phyloP scores from a whole-genome alignment of 2,888 invertebrate species.

The Spisula solida region DNA sequence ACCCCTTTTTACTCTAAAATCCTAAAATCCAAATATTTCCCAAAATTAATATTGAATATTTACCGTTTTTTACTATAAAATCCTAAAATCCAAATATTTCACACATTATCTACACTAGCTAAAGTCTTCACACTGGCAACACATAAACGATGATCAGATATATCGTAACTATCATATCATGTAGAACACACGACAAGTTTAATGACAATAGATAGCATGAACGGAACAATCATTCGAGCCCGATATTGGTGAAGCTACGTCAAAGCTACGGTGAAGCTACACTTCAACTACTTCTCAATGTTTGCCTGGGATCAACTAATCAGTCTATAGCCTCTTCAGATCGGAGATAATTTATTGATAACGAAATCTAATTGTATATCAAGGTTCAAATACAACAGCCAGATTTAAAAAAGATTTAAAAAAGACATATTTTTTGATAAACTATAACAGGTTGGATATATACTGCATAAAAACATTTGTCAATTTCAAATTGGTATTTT shows the following conservation, averaged over 20 bases:
- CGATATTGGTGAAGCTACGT: not conserved
- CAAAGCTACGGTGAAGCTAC: not conserved
- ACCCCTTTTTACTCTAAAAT: not conserved
- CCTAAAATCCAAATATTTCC: not conserved
- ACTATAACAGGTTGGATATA: not conserved
- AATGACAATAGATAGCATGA: slow-evolving; percentile 19
- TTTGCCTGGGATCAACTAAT: slow-evolving; percentile 35
- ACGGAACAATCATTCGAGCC: not conserved
- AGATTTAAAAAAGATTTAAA: slow-evolving; percentile 3
- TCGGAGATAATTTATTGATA: slow-evolving; percentile 29
- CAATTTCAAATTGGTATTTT: not conserved
- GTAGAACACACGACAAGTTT: not conserved
- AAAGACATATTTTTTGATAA: slow-evolving; percentile 11
- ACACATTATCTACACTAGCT: not conserved
- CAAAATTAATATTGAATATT: not conserved
- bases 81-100: not conserved
- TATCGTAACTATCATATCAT: too few relatives aligned
- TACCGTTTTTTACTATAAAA: not conserved
- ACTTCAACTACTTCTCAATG: slow-evolving; percentile 33
- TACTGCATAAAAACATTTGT: not conserved
- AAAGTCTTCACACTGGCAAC: too few relatives aligned
- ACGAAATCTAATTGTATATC: slow-evolving; percentile 17
- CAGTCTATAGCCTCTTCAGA: slow-evolving; percentile 42
- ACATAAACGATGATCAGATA: too few relatives aligned
- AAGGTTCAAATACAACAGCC: not conserved